These are phyloP conservation scores for Ornithoptera priamus DNA, from an alignment of 2,888 invertebrate genomes.

Conservation along the genomic window DNA sequence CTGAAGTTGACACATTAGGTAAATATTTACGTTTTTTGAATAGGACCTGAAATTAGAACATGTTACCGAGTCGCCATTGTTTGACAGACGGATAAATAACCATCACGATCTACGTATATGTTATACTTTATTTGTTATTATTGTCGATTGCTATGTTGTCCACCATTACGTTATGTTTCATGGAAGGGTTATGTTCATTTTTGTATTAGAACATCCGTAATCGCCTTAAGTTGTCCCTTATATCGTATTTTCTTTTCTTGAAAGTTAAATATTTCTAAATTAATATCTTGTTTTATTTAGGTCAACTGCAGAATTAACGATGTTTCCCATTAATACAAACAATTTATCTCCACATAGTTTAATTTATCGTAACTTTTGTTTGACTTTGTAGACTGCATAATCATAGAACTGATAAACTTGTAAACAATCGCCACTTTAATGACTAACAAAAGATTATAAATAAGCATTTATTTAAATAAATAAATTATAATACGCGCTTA, in stretches of 20 bases:
- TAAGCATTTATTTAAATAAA: not conserved
- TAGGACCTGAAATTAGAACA: conserved; percentile 53
- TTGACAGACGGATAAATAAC: conserved; percentile 59
- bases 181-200: conserved; percentile 29
- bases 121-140: conserved; percentile 46
- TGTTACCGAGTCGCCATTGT: conserved; percentile 77
- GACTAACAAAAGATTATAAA: not conserved
- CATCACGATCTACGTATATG: conserved; percentile 43
- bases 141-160: conserved; percentile 36
- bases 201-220: conserved; percentile 32
- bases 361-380: not conserved
- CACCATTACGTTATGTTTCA: conserved; percentile 21
- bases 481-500: not conserved
- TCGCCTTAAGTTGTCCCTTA: not conserved
- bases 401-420: not conserved
- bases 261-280: conserved; percentile 18
- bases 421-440: not conserved
- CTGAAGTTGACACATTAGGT: conserved; percentile 74
- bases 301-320: conserved; percentile 12
- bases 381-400: conserved; percentile 27
- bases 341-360: not conserved
- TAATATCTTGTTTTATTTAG: conserved; percentile 15
- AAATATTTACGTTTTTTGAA: conserved; percentile 55
- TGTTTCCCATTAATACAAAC: not conserved
- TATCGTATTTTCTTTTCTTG: not conserved